Evolutionary conservation across 2,113 vertebrate genomes (phyloP).

Genomic region (Ictalurus furcatus): DNA sequence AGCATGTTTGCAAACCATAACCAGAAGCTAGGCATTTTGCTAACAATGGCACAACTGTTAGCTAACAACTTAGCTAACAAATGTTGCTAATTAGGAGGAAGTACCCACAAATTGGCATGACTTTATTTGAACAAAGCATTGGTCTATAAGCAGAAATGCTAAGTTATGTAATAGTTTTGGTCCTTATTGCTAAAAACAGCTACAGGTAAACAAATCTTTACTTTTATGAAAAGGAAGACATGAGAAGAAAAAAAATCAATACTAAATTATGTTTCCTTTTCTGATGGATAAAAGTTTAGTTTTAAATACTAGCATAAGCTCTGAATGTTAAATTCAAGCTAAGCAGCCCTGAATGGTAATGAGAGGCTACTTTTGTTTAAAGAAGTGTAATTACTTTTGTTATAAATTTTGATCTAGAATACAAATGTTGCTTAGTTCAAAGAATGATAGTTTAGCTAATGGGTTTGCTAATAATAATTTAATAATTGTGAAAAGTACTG

Average conservation of each 20-base stretch:
- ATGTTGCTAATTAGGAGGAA: neutral
- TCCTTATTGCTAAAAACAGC: neutral
- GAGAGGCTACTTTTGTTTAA: neutral
- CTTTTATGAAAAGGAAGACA: neutral
- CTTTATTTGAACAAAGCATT: neutral
- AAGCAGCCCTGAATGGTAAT: conserved; percentile 51
- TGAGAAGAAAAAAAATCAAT: neutral
- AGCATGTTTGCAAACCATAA: neutral
- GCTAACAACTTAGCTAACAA: neutral
- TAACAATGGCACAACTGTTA: neutral
- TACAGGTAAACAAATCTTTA: neutral
- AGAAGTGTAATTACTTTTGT: neutral
- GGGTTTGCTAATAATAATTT: neutral
- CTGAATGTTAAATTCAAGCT: conserved; percentile 53
- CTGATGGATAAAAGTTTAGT: conserved; percentile 2
- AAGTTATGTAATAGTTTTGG: neutral
- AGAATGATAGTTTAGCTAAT: neutral
- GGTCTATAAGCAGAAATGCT: neutral
- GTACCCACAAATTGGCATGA: neutral
- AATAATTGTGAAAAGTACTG: no score
- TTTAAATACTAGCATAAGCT: neutral
- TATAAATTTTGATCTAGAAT: neutral
- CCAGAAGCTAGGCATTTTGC: neutral
- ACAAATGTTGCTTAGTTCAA: neutral
- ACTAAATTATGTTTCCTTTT: conserved; percentile 16